A percentile compares a stretch with the other conserved stretches of the same genome.
phyloP scores from a whole-genome alignment of 2,113 vertebrate species.

The Callocephalon fimbriatum region DNA sequence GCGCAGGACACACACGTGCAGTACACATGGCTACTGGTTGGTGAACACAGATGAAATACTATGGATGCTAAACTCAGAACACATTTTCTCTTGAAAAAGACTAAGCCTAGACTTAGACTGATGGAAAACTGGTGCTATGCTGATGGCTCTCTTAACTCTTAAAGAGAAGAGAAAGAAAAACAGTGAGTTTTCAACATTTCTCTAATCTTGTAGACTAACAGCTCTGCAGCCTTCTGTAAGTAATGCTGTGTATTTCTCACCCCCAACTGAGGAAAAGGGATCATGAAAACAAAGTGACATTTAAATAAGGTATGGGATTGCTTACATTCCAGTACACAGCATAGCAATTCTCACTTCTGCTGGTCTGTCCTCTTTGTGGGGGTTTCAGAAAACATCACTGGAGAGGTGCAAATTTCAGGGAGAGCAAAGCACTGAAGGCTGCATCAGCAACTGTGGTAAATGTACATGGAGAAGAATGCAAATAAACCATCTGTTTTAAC shows the following conservation, averaged over 20 bases:
- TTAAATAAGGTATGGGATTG: not conserved
- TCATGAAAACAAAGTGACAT: not conserved
- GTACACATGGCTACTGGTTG: not conserved
- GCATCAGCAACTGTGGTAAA: not conserved
- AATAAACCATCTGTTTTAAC: not conserved
- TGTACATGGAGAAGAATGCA: not conserved
- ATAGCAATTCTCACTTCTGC: not conserved
- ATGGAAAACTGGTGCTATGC: not conserved
- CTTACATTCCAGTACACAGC: not conserved
- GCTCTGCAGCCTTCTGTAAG: not conserved
- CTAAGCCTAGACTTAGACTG: not conserved
- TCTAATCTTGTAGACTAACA: not conserved
- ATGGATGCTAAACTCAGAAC: not conserved
- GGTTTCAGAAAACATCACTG: not conserved
- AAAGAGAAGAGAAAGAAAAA: not conserved
- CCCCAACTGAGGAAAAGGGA: not conserved
- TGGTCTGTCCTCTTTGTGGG: not conserved
- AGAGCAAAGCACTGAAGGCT: not conserved
- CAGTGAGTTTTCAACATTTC: not conserved
- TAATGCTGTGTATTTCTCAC: not conserved
- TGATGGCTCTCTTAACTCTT: not conserved
- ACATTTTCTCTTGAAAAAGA: not conserved
- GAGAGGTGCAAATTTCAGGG: not conserved
- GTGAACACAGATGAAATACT: rapidly evolving
- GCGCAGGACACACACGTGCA: not conserved